These are phyloP conservation scores for Microchrysa polita DNA, from an alignment of 2,888 invertebrate species.

Conservation along the genomic window DNA sequence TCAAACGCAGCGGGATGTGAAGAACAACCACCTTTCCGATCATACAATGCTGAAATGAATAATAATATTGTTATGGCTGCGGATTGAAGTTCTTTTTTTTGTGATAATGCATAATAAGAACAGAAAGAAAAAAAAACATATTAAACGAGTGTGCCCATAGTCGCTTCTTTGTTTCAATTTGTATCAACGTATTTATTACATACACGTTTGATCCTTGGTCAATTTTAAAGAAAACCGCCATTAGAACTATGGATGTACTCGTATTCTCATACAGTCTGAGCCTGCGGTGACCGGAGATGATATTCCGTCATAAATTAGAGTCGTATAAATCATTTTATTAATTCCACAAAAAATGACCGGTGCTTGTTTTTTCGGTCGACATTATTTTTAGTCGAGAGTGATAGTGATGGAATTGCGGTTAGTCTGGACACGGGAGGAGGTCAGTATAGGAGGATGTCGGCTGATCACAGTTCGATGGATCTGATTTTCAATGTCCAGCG, in stretches of 20 bases:
- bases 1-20: conserved; percentile 54
- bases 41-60: neutral
- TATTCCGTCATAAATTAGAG: conserved; percentile 44
- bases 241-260: too few relatives aligned
- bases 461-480: conserved; percentile 4
- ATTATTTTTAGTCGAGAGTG: conserved; percentile 7
- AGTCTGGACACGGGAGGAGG: neutral
- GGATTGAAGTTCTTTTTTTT: conserved; percentile 26
- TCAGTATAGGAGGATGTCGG: too few relatives aligned
- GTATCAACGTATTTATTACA: neutral
- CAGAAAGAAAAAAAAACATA: neutral
- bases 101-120: neutral
- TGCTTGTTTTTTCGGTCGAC: conserved; percentile 8
- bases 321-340: conserved; percentile 50
- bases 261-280: too few relatives aligned
- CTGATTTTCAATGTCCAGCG: conserved; percentile 37
- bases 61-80: neutral
- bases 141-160: conserved; percentile 2
- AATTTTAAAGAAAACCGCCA: too few relatives aligned
- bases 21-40: conserved; percentile 47
- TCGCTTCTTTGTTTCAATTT: conserved; percentile 21
- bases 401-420: conserved; percentile 38
- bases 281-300: conserved; percentile 18
- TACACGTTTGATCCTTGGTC: too few relatives aligned
- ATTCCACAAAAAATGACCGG: conserved; percentile 44